Percentiles rank a stretch among this genome's conserved stretches.
Conservation (phyloP, 2,113 vertebrate genomes). For the Zapus hudsonius region DNA sequence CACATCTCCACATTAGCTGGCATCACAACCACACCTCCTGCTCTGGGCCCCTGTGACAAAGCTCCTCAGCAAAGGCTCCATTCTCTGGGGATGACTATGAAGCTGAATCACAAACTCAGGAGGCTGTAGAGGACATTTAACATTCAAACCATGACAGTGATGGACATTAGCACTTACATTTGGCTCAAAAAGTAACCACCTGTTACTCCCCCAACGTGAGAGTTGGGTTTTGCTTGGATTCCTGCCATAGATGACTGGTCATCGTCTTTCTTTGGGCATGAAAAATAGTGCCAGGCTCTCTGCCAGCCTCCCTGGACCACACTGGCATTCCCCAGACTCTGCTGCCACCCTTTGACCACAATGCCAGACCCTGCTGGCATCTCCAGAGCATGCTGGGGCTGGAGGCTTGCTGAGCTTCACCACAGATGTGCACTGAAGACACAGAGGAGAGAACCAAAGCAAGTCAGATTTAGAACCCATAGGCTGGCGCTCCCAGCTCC, state of each 20-base stretch:
- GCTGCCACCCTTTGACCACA: not conserved
- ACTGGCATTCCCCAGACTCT: not conserved
- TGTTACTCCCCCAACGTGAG: not conserved
- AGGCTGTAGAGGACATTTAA: too few species aligned
- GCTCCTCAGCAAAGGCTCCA: too few species aligned
- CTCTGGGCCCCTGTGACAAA: too few species aligned
- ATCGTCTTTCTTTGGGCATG: not conserved
- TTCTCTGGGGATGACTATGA: too few species aligned
- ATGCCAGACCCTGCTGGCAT: too few species aligned
- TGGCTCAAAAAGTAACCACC: not conserved
- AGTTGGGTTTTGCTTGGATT: not conserved
- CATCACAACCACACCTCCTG: too few species aligned
- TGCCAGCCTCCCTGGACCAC: not conserved
- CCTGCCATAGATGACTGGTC: not conserved
- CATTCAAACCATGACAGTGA: too few species aligned
- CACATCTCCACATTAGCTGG: too few species aligned
- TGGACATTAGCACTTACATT: not conserved
- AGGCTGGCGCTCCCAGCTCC: not conserved
- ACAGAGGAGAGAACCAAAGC: not conserved
- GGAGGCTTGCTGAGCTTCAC: not conserved
- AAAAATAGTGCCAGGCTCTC: not conserved
- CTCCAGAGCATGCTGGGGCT: not conserved
- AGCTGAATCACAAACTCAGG: too few species aligned
- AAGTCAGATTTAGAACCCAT: not conserved
- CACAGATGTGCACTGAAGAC: not conserved